A percentile compares a stretch with the other conserved stretches of the same genome.
These are phyloP conservation scores for Liasis olivaceus DNA, from an alignment of 2,797 vertebrate species.

Conservation along the genomic window DNA sequence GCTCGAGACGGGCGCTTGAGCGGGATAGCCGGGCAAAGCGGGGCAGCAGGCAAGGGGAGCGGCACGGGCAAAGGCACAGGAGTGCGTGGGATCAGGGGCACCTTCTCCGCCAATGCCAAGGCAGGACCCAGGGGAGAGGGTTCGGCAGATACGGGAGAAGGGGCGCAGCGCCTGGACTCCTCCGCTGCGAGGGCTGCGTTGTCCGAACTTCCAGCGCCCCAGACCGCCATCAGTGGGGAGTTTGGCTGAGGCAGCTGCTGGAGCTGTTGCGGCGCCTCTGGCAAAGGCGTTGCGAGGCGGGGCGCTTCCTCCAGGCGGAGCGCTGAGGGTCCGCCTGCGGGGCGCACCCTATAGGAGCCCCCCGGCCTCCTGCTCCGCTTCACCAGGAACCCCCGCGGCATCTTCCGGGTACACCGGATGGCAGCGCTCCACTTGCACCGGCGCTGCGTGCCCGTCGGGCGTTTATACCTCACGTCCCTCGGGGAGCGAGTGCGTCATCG, in stretches of 20 bases:
- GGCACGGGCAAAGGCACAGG: conserved; percentile 67
- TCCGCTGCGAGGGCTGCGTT: conserved; percentile 52
- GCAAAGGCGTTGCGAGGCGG: not conserved
- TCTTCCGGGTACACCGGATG: conserved; percentile 48
- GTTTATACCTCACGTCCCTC: conserved; percentile 71
- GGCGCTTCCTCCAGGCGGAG: not conserved
- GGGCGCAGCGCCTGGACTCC: conserved; percentile 75
- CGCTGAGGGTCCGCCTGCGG: not conserved
- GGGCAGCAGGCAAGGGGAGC: conserved; percentile 52
- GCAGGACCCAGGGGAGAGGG: conserved; percentile 77
- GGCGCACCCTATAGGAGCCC: conserved; percentile 80
- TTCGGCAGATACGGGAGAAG: conserved; percentile 78
- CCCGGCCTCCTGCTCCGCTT: conserved; percentile 86
- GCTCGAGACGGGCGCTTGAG: conserved; percentile 74
- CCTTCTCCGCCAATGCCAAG: conserved; percentile 76
- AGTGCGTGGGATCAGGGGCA: conserved; percentile 75
- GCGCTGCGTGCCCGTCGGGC: conserved; percentile 19
- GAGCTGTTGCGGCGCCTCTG: not conserved
- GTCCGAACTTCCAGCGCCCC: conserved; percentile 65
- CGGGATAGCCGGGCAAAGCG: conserved; percentile 43
- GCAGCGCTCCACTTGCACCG: conserved; percentile 1
- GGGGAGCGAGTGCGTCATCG: conserved; percentile 41
- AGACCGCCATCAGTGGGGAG: conserved; percentile 36
- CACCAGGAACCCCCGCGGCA: conserved; percentile 94
- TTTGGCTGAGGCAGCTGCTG: conserved; percentile 27